Evolutionary conservation across 1,140 invertebrate genomes (phyloP).

Genomic region (Rhagoletis pomonella): DNA sequence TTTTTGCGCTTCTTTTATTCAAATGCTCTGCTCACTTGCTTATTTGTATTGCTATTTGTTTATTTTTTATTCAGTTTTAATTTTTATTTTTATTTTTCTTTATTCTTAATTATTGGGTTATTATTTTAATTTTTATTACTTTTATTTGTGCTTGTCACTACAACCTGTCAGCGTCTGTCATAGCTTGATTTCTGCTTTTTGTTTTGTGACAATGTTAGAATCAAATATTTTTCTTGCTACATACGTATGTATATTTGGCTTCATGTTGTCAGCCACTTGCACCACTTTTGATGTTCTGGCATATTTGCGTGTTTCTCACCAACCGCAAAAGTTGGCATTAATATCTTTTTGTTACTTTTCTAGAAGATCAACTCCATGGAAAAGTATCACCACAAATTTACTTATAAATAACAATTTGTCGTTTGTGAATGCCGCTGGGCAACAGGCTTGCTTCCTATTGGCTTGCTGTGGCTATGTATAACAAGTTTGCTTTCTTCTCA

Average conservation of each 20-base stretch:
- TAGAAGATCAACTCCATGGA: background rate
- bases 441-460: background rate
- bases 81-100: background rate
- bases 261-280: background rate
- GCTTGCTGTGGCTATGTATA: background rate
- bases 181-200: background rate
- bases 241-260: background rate
- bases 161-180: background rate
- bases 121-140: background rate
- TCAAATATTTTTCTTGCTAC: background rate
- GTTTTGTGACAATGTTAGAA: background rate
- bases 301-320: background rate
- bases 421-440: background rate
- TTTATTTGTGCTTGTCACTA: background rate
- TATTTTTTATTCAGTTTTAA: background rate
- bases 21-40: background rate
- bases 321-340: background rate
- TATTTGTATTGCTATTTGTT: constrained; percentile 5
- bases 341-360: background rate
- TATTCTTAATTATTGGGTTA: background rate
- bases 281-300: background rate
- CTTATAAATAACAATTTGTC: constrained; percentile 16
- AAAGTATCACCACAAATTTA: background rate
- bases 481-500: constrained; percentile 17
- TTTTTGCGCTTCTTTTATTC: background rate